A percentile compares a stretch with the other conserved stretches of the same genome.
phyloP scores from a whole-genome alignment of 2,888 invertebrate species.

The Cerastoderma edule region DNA sequence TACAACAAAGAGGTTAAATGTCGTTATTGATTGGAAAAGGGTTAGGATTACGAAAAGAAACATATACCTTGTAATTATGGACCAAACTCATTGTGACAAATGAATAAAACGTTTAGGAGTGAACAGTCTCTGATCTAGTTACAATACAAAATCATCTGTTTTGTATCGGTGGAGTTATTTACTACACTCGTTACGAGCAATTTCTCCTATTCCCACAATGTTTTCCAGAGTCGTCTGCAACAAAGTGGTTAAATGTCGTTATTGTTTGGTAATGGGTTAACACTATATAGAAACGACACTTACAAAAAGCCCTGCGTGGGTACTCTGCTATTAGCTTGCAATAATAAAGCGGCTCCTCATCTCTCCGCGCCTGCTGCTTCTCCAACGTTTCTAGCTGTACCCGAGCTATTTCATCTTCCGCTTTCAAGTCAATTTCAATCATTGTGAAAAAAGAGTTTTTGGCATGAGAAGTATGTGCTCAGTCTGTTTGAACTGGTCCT shows the following conservation, averaged over 20 bases:
- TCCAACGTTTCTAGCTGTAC: constrained; percentile 26
- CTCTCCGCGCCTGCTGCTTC: constrained; percentile 34
- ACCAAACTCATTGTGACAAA: too few relatives aligned
- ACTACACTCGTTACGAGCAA: neutral
- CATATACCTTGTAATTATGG: too few relatives aligned
- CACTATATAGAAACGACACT: constrained; percentile 18
- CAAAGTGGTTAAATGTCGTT: neutral
- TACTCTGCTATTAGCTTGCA: constrained; percentile 47
- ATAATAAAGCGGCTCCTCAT: constrained; percentile 48
- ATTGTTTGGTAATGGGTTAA: neutral
- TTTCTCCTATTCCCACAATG: too few relatives aligned
- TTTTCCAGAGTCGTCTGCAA: neutral
- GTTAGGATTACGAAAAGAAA: too few relatives aligned
- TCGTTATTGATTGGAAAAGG: too few relatives aligned
- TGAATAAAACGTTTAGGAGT: too few relatives aligned
- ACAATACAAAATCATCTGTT: neutral
- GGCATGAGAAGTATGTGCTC: neutral
- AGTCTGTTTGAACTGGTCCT: neutral
- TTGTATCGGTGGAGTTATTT: neutral
- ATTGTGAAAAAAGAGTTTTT: neutral
- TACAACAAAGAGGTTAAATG: too few relatives aligned
- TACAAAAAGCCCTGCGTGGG: constrained; percentile 50
- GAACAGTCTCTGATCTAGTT: too few relatives aligned
- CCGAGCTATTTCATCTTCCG: neutral
- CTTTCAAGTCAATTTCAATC: constrained; percentile 10